phyloP scores from a whole-genome alignment of 2,797 vertebrate species.

The Pagetopsis macropterus region DNA sequence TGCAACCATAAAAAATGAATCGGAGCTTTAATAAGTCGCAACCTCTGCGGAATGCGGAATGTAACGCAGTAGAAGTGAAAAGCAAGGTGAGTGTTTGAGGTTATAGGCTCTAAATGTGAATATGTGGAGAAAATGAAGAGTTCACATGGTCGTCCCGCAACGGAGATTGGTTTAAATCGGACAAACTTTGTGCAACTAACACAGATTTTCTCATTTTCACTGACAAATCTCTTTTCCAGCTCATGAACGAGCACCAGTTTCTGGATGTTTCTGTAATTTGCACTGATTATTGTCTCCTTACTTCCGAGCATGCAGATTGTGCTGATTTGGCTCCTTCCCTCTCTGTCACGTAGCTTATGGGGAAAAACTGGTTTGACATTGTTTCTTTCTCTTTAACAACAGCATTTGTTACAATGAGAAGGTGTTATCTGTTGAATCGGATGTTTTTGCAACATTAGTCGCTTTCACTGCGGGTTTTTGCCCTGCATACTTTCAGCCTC shows the following conservation, averaged over 20 bases:
- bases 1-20: constrained; percentile 85
- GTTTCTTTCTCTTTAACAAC: not conserved
- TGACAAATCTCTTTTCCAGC: not conserved
- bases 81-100: constrained; percentile 89
- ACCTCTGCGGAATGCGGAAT: constrained; percentile 88
- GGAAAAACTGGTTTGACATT: constrained; percentile 34
- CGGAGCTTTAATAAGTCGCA: constrained; percentile 95
- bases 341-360: constrained; percentile 36
- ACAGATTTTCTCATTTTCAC: not conserved
- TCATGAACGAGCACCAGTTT: not conserved
- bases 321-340: constrained; percentile 46
- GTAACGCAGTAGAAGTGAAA: constrained; percentile 95
- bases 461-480: constrained; percentile 9
- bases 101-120: not conserved
- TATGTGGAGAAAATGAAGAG: constrained; percentile 13
- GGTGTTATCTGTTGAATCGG: constrained; percentile 14
- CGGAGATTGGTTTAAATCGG: constrained; percentile 26
- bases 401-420: not conserved
- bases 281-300: constrained; percentile 29
- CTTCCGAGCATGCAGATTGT: constrained; percentile 23
- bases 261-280: constrained; percentile 41
- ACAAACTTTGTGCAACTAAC: constrained; percentile 25
- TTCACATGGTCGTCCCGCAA: constrained; percentile 62
- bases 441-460: constrained; percentile 33
- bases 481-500: constrained; percentile 32